Percentiles rank a stretch among this genome's conserved stretches.
phyloP scores from a whole-genome alignment of 2,888 invertebrate genomes.

The Ophonus ardosiacus region DNA sequence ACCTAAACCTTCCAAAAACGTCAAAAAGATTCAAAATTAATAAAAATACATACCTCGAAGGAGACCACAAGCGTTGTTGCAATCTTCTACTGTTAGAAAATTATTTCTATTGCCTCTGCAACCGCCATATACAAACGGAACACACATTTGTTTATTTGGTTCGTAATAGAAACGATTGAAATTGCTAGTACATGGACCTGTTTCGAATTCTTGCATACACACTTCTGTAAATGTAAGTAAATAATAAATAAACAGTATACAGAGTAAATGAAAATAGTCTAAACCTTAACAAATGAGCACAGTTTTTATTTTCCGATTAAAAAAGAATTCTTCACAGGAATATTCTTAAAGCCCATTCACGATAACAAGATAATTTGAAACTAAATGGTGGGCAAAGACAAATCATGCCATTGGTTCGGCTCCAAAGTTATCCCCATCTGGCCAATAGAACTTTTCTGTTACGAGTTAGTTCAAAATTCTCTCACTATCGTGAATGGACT shows the following conservation, averaged over 20 bases:
- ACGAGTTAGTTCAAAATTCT: no score
- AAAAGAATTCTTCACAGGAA: no score
- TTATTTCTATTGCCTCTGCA: conserved; percentile 95
- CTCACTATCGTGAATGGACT: no score
- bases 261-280: no score
- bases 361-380: no score
- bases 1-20: conserved; percentile 2
- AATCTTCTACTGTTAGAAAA: conserved; percentile 89
- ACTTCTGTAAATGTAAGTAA: conserved; percentile 79
- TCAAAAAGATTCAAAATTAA: background rate
- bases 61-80: conserved; percentile 83
- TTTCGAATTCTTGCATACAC: conserved; percentile 87
- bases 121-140: conserved; percentile 92
- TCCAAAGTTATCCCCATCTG: no score
- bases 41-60: conserved; percentile 75
- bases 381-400: no score
- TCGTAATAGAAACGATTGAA: conserved; percentile 94
- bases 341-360: no score
- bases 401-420: no score
- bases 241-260: background rate
- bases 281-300: no score
- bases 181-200: conserved; percentile 92
- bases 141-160: conserved; percentile 85
- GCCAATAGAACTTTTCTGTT: no score
- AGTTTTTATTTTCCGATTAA: no score